Evolutionary conservation across 2,113 vertebrate species (phyloP), one percentile per base, ranked within the genome.

Genomic region (Rousettus leschenaultii): DNA sequence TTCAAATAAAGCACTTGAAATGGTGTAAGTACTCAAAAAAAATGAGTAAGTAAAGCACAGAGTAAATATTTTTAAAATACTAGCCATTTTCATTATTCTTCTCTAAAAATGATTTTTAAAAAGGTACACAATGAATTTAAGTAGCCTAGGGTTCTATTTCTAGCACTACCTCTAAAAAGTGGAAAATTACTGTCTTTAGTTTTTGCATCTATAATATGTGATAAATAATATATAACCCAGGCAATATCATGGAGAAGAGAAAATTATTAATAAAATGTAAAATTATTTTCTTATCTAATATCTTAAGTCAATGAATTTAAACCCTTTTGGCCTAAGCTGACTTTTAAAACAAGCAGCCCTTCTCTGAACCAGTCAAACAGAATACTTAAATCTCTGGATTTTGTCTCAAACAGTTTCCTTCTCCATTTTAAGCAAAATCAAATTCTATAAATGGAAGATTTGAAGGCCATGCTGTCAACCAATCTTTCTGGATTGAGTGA

Each of bases 401-500:
- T 95, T 71, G 40, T 75, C 35, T 92, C 66, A 92, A 89, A 91
- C 2, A 59, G 14, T 51, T 84, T 80, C 28, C 51, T 92, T 94
- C 40, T 75, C 86, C 53, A 59, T 94, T 89, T 83, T 85, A 74
- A 94, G 51, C n/a, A 90, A 94, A 93, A 55, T 87, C 28, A 80
- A 94, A 90, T 55, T 78, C 45, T 96, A 48, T 38, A 75, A 30
- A 57, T 24, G 15, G 48, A 86, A 85, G n/a, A 91, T 66, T 28
- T 95, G 65, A 93, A 91, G 26, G 66, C 22, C 12, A 55, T 40
- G 28, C 38, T 85, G 24, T 48, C 48, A 80, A 73, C 40, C 33
- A 82, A 51, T 95, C 80, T 91, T 93, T 82, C 94, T 86, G 61
- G 68, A 86, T 11, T 95, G 61, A 92, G n/a, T 85, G 21, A 95